Evolutionary conservation across 1,140 invertebrate genomes (phyloP), one percentile per base, ranked within the genome.

Genomic region (Samia ricini): DNA sequence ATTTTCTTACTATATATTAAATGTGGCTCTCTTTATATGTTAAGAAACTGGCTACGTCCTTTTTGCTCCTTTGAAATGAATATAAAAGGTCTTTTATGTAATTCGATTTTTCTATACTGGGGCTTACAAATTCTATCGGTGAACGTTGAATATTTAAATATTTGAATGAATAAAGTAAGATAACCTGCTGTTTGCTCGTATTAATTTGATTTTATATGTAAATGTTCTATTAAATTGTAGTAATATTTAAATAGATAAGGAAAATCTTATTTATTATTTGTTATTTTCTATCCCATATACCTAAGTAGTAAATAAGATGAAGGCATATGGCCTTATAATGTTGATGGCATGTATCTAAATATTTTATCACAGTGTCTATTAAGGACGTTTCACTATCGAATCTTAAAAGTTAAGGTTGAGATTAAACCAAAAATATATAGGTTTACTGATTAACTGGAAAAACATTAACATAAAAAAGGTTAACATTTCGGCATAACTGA

Each of bases 1-100:
- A 42, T 42, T 42, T 42, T 42, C 33, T 42, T 42, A 42, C 33
- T 42, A 42, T 42, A n/a, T n/a, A 15, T 42, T 42, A 42, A 42
- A 42, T 42, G 33, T 15, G 33, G 33, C 33, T 42, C 33, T 42
- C 33, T 42, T 42, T 42, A 42, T 42, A 42, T 42, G 33, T 15
- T 15, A 15, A 42, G 33, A 42, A 42, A 42, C 33, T 42, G 33
- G 33, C 33, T 42, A 15, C 33, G 33, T 42, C 33, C 15, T 42
- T 42, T 42, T 42, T 42, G 33, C 10, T 15, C 33, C 33, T 15
- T 42, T 42, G 4, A 42, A 42, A 42, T 42, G 33, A 42, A 42
- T 42, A 42, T 42, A 42, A 42, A 42, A 42, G 33, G 33, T 42
- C 33, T 42, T 15, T 42, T 42, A 42, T 42, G 33, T 42, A 42